Evolutionary conservation across 2,113 vertebrate species (phyloP).

Genomic region (Cervus canadensis): DNA sequence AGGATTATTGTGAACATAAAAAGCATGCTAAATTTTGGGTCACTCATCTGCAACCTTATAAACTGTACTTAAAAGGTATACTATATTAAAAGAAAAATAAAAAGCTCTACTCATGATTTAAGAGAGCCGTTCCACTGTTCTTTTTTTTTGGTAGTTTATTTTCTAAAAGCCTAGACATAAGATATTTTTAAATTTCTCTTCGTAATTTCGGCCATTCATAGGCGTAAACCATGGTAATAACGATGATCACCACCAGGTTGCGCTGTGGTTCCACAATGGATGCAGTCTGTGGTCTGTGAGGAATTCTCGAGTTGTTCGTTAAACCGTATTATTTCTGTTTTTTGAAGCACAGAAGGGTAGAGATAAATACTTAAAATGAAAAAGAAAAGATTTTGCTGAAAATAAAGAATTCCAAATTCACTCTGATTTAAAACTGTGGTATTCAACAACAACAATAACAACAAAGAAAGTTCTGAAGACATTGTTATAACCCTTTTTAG

Average conservation of each 20-base stretch:
- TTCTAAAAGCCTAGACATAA: background rate
- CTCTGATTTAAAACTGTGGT: background rate
- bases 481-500: background rate
- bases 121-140: background rate
- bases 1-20: background rate
- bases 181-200: background rate
- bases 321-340: background rate
- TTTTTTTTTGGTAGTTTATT: background rate
- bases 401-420: background rate
- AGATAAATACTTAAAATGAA: background rate
- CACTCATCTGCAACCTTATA: background rate
- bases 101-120: background rate
- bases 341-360: background rate
- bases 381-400: slow-evolving; percentile 47
- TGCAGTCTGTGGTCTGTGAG: background rate
- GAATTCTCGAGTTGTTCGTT: background rate
- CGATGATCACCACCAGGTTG: slow-evolving; percentile 74
- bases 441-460: background rate
- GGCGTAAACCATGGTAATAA: background rate
- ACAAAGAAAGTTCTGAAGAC: background rate
- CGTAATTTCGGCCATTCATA: background rate
- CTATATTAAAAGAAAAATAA: background rate
- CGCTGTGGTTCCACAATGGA: slow-evolving; percentile 74
- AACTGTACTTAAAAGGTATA: background rate
- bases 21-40: background rate